phyloP scores from a whole-genome alignment of 2,888 invertebrate genomes.

The Eledona agricola region DNA sequence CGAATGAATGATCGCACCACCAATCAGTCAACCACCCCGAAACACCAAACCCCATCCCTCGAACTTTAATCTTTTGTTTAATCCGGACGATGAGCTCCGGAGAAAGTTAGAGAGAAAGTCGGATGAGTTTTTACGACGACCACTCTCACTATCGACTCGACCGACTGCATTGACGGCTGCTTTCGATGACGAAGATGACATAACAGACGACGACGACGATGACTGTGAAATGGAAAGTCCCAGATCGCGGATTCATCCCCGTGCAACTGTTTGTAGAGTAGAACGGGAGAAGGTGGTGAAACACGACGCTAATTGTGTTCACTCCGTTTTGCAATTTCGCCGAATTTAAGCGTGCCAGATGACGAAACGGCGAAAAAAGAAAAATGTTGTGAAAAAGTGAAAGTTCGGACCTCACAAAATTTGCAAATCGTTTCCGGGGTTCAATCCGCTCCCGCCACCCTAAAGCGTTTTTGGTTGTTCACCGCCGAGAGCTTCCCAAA shows the following conservation, averaged over 20 bases:
- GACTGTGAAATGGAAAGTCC: too few relatives aligned
- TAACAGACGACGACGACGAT: constrained; percentile 2
- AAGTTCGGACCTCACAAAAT: too few relatives aligned
- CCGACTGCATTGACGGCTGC: constrained; percentile 61
- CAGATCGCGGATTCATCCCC: too few relatives aligned
- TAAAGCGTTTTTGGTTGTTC: too few relatives aligned
- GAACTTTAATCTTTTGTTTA: constrained; percentile 10
- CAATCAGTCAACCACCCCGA: constrained; percentile 37
- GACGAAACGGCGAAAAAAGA: constrained; percentile 17
- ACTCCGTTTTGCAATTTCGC: constrained; percentile 21
- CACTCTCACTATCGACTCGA: constrained; percentile 42
- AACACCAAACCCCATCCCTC: constrained; percentile 11
- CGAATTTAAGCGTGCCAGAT: constrained; percentile 19
- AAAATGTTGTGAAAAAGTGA: constrained; percentile 25
- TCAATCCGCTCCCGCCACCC: too few relatives aligned
- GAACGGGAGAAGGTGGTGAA: neutral
- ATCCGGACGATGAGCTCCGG: constrained; percentile 10
- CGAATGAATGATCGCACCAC: constrained; percentile 46
- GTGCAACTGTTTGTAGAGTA: neutral
- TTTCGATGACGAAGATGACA: constrained; percentile 37
- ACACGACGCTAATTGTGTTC: constrained; percentile 21
- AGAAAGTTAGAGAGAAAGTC: constrained; percentile 38
- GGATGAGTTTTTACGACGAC: constrained; percentile 33
- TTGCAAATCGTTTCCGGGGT: too few relatives aligned
- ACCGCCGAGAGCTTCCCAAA: too few relatives aligned